Evolutionary conservation across 2,113 vertebrate genomes (phyloP).

Genomic region (Lota lota): DNA sequence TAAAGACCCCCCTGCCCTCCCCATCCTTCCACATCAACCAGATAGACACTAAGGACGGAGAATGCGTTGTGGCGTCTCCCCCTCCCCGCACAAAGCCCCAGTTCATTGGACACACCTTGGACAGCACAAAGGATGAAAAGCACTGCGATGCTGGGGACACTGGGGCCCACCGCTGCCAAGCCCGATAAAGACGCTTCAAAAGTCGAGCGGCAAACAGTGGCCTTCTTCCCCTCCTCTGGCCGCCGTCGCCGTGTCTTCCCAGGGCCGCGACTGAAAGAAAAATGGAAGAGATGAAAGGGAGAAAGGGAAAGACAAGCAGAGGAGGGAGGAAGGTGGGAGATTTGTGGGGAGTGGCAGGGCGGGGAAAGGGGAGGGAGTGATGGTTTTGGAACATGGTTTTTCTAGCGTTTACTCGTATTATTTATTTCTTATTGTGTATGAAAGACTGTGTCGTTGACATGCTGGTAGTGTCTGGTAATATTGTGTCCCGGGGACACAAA

Average conservation of each 20-base stretch:
- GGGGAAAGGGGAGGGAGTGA: no score
- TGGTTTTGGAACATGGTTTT: neutral
- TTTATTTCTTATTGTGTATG: neutral
- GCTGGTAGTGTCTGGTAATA: slow-evolving; percentile 34
- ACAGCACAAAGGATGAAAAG: slow-evolving; percentile 79
- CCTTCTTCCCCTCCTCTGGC: slow-evolving; percentile 57
- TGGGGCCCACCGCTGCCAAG: slow-evolving; percentile 71
- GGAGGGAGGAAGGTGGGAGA: neutral
- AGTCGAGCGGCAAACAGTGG: slow-evolving; percentile 63
- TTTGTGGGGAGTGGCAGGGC: neutral
- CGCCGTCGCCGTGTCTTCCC: slow-evolving; percentile 43
- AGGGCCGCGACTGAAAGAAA: slow-evolving; percentile 43
- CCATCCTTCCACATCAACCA: slow-evolving; percentile 41
- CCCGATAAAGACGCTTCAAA: slow-evolving; percentile 79
- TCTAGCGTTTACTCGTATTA: neutral
- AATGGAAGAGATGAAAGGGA: slow-evolving; percentile 12
- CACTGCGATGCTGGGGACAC: slow-evolving; percentile 67
- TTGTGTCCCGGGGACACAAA: slow-evolving; percentile 26
- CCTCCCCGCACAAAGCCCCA: slow-evolving; percentile 68
- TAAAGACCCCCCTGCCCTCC: slow-evolving; percentile 16
- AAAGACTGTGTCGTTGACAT: no score
- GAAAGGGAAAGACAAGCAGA: neutral
- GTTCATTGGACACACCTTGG: slow-evolving; percentile 80
- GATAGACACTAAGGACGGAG: slow-evolving; percentile 65
- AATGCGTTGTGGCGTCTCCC: slow-evolving; percentile 75